A percentile compares a stretch with the other conserved stretches of the same genome.
These are phyloP conservation scores for Microctonus brassicae DNA, from an alignment of 2,888 invertebrate genomes.

Conservation along the genomic window DNA sequence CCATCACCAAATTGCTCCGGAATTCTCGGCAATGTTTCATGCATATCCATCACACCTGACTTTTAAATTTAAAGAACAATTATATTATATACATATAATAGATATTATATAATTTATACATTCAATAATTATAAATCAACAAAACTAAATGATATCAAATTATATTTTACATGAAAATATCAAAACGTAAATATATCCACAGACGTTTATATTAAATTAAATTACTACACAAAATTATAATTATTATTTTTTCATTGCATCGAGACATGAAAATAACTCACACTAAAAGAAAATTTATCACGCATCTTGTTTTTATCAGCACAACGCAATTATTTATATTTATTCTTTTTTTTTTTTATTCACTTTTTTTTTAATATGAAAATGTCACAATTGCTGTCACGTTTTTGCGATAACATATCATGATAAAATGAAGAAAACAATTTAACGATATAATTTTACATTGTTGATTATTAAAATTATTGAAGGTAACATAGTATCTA, in stretches of 20 bases:
- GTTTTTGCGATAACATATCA: background rate
- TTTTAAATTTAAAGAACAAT: conserved; percentile 40
- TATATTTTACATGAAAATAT: too few species aligned
- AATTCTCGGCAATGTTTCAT: conserved; percentile 55
- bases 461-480: too few species aligned
- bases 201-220: background rate
- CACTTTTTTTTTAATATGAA: conserved; percentile 17
- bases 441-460: too few species aligned
- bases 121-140: background rate
- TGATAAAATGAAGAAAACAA: too few species aligned
- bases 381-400: conserved; percentile 3
- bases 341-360: background rate
- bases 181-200: background rate
- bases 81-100: background rate
- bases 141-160: too few species aligned
- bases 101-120: too few species aligned
- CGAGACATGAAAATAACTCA: conserved; percentile 47
- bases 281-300: conserved; percentile 57
- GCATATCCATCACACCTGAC: conserved; percentile 58
- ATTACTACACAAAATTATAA: background rate
- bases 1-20: conserved; percentile 56
- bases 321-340: background rate
- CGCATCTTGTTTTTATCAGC: conserved; percentile 46
- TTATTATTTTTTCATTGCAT: background rate
- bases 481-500: too few species aligned